phyloP scores from a whole-genome alignment of 2,888 invertebrate genomes.

The Cabera pusaria region DNA sequence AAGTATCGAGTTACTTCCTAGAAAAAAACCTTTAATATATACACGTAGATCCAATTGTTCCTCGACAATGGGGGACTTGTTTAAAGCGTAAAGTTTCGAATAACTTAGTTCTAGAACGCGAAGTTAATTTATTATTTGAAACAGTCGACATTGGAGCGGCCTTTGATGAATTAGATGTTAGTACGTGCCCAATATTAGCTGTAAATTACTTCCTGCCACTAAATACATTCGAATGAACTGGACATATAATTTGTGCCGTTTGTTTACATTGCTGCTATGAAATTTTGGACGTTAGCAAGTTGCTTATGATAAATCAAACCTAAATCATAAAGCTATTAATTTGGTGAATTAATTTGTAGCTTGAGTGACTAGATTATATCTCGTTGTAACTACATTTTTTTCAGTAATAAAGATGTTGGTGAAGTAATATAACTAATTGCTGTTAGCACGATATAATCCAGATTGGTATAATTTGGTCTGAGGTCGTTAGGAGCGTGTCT shows the following conservation, averaged over 20 bases:
- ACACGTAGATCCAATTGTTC: constrained; percentile 59
- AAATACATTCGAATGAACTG: constrained; percentile 47
- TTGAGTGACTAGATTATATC: too few relatives aligned
- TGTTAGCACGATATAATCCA: constrained; percentile 19
- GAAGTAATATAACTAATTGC: constrained; percentile 8
- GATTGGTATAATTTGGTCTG: constrained; percentile 18
- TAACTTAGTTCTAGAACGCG: constrained; percentile 47
- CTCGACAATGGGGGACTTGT: constrained; percentile 48
- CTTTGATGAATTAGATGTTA: constrained; percentile 56
- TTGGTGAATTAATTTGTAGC: neutral
- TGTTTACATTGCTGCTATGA: constrained; percentile 10
- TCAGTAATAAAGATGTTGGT: constrained; percentile 8
- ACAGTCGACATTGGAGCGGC: constrained; percentile 65
- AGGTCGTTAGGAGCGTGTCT: constrained; percentile 20
- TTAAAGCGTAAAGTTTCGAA: constrained; percentile 42
- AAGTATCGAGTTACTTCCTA: constrained; percentile 69
- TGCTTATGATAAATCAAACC: constrained; percentile 11
- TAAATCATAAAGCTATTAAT: too few relatives aligned
- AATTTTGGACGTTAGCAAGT: constrained; percentile 9
- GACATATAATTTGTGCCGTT: constrained; percentile 39
- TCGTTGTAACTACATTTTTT: constrained; percentile 6
- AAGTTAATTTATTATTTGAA: constrained; percentile 43
- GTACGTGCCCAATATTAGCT: constrained; percentile 71
- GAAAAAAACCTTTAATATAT: constrained; percentile 56
- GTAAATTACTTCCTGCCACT: constrained; percentile 74